phyloP scores from a whole-genome alignment of 2,113 vertebrate genomes.

The human region GRCh38 chr18:66900501-66901000 shows the following conservation, averaged over 20 bases:
- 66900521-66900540: background rate
- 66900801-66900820: background rate
- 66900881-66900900: background rate
- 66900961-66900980: background rate
- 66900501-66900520: background rate
- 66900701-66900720: background rate
- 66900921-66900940: background rate
- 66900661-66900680: background rate
- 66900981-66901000: background rate
- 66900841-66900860: background rate
- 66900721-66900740: background rate
- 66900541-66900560: background rate
- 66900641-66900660: background rate
- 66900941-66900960: background rate
- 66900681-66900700: background rate
- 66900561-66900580: background rate
- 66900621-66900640: background rate
- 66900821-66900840: background rate
- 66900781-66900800: background rate
- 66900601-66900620: background rate
- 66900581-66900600: background rate
- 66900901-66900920: background rate
- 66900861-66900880: background rate
- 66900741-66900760: background rate
- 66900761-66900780: background rate